Evolutionary conservation across 2,888 invertebrate species (phyloP), one percentile per base, ranked within the genome.

Genomic region (Steinernema hermaphroditum): DNA sequence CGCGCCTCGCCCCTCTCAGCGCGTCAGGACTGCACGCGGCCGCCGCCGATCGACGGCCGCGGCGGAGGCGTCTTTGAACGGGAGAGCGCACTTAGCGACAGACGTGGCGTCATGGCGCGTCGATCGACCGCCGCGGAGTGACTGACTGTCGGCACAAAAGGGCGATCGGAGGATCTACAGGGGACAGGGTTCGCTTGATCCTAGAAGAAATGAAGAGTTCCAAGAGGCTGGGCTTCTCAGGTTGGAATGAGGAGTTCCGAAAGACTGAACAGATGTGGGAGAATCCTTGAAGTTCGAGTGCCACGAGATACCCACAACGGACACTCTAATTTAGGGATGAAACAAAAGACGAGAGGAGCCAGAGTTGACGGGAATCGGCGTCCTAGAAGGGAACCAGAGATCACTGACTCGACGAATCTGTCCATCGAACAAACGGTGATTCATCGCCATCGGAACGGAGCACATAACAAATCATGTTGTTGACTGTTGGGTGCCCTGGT

Each of bases 91-190:
- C n/a, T 19, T 19, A 24, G 27, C 54, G 27, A 27, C n/a, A 22
- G 54, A 54, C 24, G 54, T 8, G 27, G 27, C 54, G 54, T 54
- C 54, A 54, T 54, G 14, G 2, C 27, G 27, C 54, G 54, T 54
- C 22, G 27, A 8, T 37, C 24, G 27, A 54, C 24, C 12, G 19
- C 49, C 49, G 43, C 8, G 43, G 43, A 41, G 43, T 9, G 49
- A n/a, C n/a, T n/a, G 49, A 49, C 49, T 49, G 49, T 49, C 49
- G 49, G 49, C 49, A 12, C 54, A 22, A 54, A 54, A 54, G 54
- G 54, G 54, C 54, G 54, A 37, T 54, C 54, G 46, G 24, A 19
- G 49, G 19, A n/a, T 49, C 41, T n/a, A n/a, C 37, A 8, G 37
- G 37, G 12, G 6, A 4, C 37, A 12, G 37, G 6, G 6, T 37